phyloP scores from a whole-genome alignment of 1,140 invertebrate genomes.

The Octopus bimaculoides region DNA sequence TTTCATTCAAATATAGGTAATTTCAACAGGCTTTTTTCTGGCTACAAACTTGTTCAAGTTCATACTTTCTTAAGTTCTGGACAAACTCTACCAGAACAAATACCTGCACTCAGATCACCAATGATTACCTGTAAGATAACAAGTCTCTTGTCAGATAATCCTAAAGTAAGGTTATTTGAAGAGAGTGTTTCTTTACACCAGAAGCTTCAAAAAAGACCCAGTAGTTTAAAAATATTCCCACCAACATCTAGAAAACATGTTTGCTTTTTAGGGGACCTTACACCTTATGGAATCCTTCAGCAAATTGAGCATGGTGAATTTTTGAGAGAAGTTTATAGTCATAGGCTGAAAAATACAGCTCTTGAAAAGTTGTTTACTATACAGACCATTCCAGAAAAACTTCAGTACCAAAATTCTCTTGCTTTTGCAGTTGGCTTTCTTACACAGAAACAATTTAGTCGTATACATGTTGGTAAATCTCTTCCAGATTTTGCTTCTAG shows the following conservation, averaged over 20 bases:
- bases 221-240: neutral
- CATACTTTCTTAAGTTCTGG: neutral
- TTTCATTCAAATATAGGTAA: too few relatives aligned
- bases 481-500: neutral
- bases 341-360: neutral
- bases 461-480: neutral
- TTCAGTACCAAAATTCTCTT: neutral
- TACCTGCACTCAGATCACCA: neutral
- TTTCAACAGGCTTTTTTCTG: too few relatives aligned
- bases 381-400: neutral
- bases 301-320: neutral
- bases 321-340: neutral
- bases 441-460: neutral
- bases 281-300: neutral
- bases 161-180: neutral
- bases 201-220: neutral
- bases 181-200: neutral
- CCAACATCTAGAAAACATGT: neutral
- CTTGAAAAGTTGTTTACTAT: neutral
- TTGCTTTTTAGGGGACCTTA: neutral
- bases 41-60: neutral
- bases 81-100: neutral
- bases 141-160: neutral
- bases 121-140: neutral
- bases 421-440: conserved; percentile 1